Evolutionary conservation across 53 echinoderm and acorn worm genomes (phyloP).

Genomic region (Apostichopus leukothele): DNA sequence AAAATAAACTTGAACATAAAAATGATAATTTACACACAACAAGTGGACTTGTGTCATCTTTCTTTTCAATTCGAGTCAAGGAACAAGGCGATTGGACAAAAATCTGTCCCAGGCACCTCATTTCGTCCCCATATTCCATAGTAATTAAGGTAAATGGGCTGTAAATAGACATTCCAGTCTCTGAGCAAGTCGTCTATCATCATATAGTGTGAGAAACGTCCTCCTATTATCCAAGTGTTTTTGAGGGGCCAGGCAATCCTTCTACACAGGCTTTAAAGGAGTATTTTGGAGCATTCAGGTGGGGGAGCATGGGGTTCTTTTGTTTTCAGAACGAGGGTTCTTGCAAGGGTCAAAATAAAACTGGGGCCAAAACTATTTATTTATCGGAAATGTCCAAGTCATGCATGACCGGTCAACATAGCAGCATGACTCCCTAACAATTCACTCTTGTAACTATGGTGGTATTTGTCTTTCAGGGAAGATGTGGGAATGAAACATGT

Average conservation of each 20-base stretch:
- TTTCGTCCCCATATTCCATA: not conserved
- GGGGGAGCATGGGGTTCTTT: not conserved
- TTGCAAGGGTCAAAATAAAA: not conserved
- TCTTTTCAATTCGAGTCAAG: not conserved
- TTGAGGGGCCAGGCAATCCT: not conserved
- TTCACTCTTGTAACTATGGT: no score
- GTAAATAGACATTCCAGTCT: not conserved
- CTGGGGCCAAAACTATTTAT: no score
- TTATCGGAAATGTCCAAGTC: no score
- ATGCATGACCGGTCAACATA: no score
- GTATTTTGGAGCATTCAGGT: not conserved
- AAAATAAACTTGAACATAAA: not conserved
- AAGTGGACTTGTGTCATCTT: not conserved
- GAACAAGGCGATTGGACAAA: not conserved
- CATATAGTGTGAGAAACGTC: not conserved
- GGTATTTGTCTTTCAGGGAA: no score
- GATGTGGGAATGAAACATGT: no score
- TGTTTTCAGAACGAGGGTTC: slow-evolving; percentile 6
- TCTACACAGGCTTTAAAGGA: not conserved
- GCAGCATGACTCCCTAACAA: no score
- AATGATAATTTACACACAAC: not conserved
- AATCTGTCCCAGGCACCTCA: not conserved
- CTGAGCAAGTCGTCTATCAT: not conserved
- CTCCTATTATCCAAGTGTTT: not conserved
- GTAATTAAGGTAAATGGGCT: slow-evolving; percentile 11